Conservation (phyloP, 1,140 invertebrate species). For the Hetaerina americana region DNA sequence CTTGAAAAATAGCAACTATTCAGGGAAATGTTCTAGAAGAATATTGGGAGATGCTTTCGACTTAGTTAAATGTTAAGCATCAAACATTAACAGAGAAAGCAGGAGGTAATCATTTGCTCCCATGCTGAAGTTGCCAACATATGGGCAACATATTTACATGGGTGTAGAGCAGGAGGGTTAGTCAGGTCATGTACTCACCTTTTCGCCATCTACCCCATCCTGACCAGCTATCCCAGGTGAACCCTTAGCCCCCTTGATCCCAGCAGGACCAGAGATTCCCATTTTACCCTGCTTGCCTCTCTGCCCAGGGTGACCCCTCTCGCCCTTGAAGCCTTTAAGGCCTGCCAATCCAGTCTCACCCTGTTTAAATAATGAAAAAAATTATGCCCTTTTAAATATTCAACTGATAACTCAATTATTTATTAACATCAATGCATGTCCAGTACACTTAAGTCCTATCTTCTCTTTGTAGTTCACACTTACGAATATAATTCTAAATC, state of each 20-base stretch:
- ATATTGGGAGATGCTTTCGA: too few species aligned
- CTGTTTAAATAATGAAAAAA: slow-evolving; percentile 30
- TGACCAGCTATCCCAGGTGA: slow-evolving; percentile 59
- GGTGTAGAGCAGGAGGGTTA: too few species aligned
- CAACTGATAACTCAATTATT: slow-evolving; percentile 21
- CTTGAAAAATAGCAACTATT: too few species aligned
- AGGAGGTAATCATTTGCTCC: too few species aligned
- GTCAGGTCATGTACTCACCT: too few species aligned
- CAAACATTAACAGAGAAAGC: too few species aligned
- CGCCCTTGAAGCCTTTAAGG: slow-evolving; percentile 23
- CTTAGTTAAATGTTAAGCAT: too few species aligned
- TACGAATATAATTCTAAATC: too few species aligned
- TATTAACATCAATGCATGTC: background rate
- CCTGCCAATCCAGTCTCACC: slow-evolving; percentile 29
- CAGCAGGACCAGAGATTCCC: slow-evolving; percentile 42
- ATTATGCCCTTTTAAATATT: slow-evolving; percentile 45
- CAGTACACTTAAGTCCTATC: background rate
- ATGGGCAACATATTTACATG: too few species aligned
- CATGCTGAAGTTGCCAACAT: too few species aligned
- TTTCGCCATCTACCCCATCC: slow-evolving; percentile 48
- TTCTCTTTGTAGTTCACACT: slow-evolving; percentile 31
- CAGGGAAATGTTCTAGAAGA: too few species aligned
- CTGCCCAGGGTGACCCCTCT: slow-evolving; percentile 37
- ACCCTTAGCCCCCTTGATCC: slow-evolving; percentile 66
- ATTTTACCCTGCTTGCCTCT: slow-evolving; percentile 36